These are phyloP conservation scores for Eleutherodactylus coqui DNA, from an alignment of 2,797 vertebrate species.

Conservation along the genomic window DNA sequence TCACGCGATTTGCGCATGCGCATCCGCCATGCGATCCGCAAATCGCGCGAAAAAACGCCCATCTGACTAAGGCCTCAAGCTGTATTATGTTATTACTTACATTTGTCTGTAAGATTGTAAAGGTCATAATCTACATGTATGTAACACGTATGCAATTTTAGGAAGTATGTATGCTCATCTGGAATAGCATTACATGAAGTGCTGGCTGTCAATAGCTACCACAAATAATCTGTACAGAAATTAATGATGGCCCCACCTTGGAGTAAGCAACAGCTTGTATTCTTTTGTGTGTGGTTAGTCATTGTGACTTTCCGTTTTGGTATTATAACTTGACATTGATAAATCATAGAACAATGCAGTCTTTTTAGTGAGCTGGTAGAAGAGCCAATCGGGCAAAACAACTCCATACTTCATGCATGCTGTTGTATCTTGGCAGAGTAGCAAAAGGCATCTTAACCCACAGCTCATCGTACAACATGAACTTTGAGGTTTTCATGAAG, in stretches of 20 bases:
- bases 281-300: constrained; percentile 45
- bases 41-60: too few species aligned
- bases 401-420: constrained; percentile 28
- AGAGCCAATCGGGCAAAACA: constrained; percentile 41
- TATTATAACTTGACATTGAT: constrained; percentile 51
- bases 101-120: background rate
- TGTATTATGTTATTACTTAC: background rate
- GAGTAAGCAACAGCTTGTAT: constrained; percentile 4
- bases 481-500: constrained; percentile 1
- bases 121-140: background rate
- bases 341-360: constrained; percentile 58
- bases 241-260: constrained; percentile 1
- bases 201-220: background rate
- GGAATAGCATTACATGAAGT: background rate
- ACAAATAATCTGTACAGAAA: background rate
- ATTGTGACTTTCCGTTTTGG: constrained; percentile 29
- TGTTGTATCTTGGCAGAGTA: constrained; percentile 42
- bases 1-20: too few species aligned
- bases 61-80: too few species aligned
- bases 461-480: constrained; percentile 15
- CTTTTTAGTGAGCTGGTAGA: constrained; percentile 35
- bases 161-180: background rate
- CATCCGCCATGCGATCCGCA: too few species aligned
- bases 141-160: background rate
- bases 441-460: constrained; percentile 16